Percentiles rank a stretch among this genome's conserved stretches.
phyloP scores from a whole-genome alignment of 2,888 invertebrate species.

The Copidosoma aretas region DNA sequence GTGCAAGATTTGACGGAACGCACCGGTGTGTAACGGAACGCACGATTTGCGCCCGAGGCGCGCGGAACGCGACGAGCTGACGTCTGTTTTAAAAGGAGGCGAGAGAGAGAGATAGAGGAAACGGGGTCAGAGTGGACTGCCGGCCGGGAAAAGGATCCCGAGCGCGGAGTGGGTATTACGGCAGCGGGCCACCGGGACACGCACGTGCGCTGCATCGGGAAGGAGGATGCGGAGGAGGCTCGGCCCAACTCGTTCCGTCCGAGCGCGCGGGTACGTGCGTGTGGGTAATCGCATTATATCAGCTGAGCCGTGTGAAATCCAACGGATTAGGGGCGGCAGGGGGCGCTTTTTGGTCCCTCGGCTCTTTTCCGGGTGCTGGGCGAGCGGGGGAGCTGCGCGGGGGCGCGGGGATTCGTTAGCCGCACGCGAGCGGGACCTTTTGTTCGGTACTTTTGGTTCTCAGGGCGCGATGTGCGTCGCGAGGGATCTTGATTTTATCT shows the following conservation, averaged over 20 bases:
- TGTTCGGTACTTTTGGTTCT: too few relatives aligned
- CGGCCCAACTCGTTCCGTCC: background rate
- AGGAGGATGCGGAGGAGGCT: too few relatives aligned
- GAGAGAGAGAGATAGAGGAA: too few relatives aligned
- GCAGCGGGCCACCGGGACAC: background rate
- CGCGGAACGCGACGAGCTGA: background rate
- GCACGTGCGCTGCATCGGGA: conserved; percentile 20
- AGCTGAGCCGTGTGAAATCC: conserved; percentile 25
- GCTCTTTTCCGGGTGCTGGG: too few relatives aligned
- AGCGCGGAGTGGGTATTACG: too few relatives aligned
- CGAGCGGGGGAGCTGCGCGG: too few relatives aligned
- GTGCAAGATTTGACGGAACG: too few relatives aligned
- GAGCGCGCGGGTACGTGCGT: conserved; percentile 1
- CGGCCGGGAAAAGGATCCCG: background rate
- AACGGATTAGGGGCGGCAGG: conserved; percentile 16
- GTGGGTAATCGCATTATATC: conserved; percentile 22
- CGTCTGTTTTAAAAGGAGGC: conserved; percentile 4
- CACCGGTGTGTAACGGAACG: background rate
- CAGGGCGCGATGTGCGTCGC: too few relatives aligned
- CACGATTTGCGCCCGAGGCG: background rate
- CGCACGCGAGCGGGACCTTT: too few relatives aligned
- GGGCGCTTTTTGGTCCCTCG: too few relatives aligned
- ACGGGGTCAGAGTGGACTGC: background rate
- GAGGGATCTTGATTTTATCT: too few relatives aligned
- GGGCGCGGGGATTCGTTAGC: too few relatives aligned